A percentile compares a stretch with the other conserved stretches of the same genome.
Evolutionary conservation across 2,113 vertebrate species (phyloP).

Genomic region (Atrichornis clamosus): DNA sequence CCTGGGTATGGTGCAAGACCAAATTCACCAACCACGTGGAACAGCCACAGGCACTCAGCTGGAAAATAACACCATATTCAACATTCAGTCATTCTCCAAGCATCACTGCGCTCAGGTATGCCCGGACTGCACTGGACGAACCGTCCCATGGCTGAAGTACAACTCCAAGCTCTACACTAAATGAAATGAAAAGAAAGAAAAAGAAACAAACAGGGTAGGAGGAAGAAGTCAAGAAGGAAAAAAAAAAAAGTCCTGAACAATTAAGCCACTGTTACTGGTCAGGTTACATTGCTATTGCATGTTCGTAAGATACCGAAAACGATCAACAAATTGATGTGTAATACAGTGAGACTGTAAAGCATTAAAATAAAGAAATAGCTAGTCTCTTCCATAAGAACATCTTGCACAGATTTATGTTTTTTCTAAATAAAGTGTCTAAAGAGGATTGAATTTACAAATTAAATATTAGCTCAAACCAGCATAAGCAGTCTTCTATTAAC

Average conservation of each 20-base stretch:
- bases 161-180: background rate
- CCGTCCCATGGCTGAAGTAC: background rate
- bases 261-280: background rate
- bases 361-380: background rate
- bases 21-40: background rate
- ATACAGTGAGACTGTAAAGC: background rate
- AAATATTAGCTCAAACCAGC: background rate
- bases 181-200: background rate
- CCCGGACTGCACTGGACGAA: fast-evolving
- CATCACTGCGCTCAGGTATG: background rate
- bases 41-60: fast-evolving
- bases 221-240: background rate
- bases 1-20: background rate
- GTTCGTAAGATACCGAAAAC: background rate
- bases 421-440: background rate
- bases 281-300: background rate
- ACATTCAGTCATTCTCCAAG: background rate
- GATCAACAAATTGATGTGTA: background rate
- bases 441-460: background rate
- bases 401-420: background rate
- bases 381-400: background rate
- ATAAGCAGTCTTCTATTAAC: constrained; percentile 34
- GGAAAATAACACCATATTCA: background rate
- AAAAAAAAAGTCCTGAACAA: background rate
- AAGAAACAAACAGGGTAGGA: background rate